These are phyloP conservation scores for Heliconius hermathena DNA, from an alignment of 1,140 invertebrate genomes.

Conservation along the genomic window DNA sequence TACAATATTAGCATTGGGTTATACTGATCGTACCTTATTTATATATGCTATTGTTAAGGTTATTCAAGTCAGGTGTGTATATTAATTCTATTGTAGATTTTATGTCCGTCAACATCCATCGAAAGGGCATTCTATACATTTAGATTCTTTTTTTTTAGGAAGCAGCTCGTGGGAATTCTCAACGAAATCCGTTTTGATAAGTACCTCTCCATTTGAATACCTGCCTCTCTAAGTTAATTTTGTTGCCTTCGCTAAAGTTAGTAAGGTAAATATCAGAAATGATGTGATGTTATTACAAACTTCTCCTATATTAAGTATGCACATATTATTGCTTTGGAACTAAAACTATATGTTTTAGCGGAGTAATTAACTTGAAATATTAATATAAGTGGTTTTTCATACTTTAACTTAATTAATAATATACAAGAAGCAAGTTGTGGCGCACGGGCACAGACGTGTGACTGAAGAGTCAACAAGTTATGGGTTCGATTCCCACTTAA, in stretches of 20 bases:
- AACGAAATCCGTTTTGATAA: conserved; percentile 29
- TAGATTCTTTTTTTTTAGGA: too few relatives aligned
- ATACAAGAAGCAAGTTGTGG: too few relatives aligned
- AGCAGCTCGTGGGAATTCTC: conserved; percentile 21
- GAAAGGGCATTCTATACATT: conserved; percentile 15
- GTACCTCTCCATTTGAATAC: conserved; percentile 30
- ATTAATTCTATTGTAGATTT: background rate
- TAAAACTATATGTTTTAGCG: background rate
- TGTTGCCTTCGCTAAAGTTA: conserved; percentile 27
- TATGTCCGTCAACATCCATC: background rate
- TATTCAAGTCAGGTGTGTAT: background rate
- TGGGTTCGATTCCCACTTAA: too few relatives aligned
- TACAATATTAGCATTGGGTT: too few relatives aligned
- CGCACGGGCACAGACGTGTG: too few relatives aligned
- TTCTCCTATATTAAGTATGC: conserved; percentile 12
- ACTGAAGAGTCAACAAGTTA: too few relatives aligned
- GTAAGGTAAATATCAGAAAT: conserved; percentile 23
- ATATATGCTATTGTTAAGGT: too few relatives aligned
- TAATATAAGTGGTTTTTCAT: background rate
- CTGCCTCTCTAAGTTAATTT: conserved; percentile 26
- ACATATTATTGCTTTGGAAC: conserved; percentile 20
- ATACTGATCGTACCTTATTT: too few relatives aligned
- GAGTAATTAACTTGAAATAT: background rate
- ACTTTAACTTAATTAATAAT: background rate
- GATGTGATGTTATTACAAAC: conserved; percentile 21